phyloP scores from a whole-genome alignment of 1,140 invertebrate species.

The Anadara kagoshimensis region DNA sequence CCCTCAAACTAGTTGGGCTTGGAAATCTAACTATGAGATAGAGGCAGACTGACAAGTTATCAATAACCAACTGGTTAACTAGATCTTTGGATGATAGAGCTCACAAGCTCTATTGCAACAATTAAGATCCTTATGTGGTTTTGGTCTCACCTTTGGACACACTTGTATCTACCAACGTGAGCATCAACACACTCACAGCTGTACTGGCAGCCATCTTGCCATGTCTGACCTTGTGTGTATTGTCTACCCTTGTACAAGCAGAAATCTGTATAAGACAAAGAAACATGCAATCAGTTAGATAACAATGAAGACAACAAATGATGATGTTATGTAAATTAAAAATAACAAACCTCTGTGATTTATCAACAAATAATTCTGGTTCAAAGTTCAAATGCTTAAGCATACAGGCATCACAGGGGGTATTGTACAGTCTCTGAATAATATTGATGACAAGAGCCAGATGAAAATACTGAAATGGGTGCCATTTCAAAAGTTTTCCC shows the following conservation, averaged over 20 bases:
- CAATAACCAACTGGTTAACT: background rate
- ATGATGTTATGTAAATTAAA: no score
- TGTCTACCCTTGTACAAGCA: slow-evolving; percentile 60
- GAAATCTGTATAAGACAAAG: slow-evolving; percentile 41
- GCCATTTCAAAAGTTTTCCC: no score
- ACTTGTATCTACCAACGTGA: slow-evolving; percentile 35
- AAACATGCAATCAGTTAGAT: background rate
- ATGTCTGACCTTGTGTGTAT: slow-evolving; percentile 56
- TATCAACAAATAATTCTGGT: no score
- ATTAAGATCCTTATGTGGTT: background rate
- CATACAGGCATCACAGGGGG: no score
- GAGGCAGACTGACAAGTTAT: background rate
- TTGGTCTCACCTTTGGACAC: slow-evolving; percentile 43
- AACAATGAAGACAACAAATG: background rate
- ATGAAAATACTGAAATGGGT: no score
- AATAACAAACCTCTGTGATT: no score
- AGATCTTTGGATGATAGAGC: background rate
- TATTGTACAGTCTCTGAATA: no score
- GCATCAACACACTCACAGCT: slow-evolving; percentile 57
- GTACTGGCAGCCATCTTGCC: slow-evolving; percentile 62
- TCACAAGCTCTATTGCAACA: background rate
- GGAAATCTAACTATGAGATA: no score
- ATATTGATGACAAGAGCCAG: no score
- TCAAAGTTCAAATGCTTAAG: no score
- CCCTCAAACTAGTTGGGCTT: no score